Base-by-base conservation (phyloP, 2,888 invertebrate genomes). In the Drosophila vallismaia region DNA sequence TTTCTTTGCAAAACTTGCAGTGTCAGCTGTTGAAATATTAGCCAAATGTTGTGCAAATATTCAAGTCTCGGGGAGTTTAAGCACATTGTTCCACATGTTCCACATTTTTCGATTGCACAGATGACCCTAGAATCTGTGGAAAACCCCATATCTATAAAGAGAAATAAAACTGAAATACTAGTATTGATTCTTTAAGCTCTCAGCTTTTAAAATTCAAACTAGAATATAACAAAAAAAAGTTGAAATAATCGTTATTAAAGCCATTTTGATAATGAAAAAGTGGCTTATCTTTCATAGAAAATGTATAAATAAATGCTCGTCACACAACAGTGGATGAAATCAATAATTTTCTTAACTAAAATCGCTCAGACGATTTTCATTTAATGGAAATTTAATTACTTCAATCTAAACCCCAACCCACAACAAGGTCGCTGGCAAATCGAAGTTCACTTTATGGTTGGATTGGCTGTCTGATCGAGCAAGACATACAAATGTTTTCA, bases 401-500 rank as follows among this genome's bases (percentile, higher is more conserved):
- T 64, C 12, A 19, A n/a, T 9, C 4, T 26, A 4, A 9, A 38
- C 9, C 12, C 8, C 12, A 31, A 14, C 26, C 38, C 46, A 14
- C 44, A 44, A 36, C 64, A 33, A 53, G 64, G 64, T 28, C 62
- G 48, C 12, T 48, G 52, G 40, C 60, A 64, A 62, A 60, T 46
- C 63, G 63, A 59, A 45, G 60, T 40, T 24, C 44, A 40, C 28
- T 62, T 63, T 40, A 59, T 60, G 36, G 49, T 50, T 50, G 48
- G 48, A 48, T 14, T 33, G 48, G 40, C 36, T 51, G 28, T 28
- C 19, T 7, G 40, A 19, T 31, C 28, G 58, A 44, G 28, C 53
- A 50, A 14, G 45, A 45, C 71, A 79, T 81, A 81, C 71, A 71
- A 81, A 79, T 76, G 71, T 45, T 53, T 76, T 66, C 52, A 79